Percentiles rank a stretch among this genome's conserved stretches.
These are phyloP conservation scores for Julus scanicus DNA, from an alignment of 2,888 invertebrate species.

Conservation along the genomic window DNA sequence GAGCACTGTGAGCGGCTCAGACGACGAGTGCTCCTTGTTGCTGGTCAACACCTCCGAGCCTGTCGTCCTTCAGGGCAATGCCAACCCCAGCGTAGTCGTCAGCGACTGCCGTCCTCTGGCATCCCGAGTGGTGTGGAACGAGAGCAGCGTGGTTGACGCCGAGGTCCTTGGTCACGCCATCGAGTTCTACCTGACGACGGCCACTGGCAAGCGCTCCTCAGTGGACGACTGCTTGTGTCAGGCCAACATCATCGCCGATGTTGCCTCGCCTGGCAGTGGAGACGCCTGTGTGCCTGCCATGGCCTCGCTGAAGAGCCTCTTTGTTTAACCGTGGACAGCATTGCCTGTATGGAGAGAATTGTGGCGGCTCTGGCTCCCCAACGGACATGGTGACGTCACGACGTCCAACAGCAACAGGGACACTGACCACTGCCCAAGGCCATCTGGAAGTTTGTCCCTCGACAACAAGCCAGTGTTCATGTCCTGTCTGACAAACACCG, in stretches of 20 bases:
- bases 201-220: background rate
- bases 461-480: too few relatives aligned
- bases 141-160: constrained; percentile 57
- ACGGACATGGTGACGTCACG: too few relatives aligned
- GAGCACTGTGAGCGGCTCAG: constrained; percentile 52
- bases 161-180: constrained; percentile 57
- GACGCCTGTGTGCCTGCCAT: constrained; percentile 40
- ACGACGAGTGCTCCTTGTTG: constrained; percentile 53
- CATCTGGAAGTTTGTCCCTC: too few relatives aligned
- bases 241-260: background rate
- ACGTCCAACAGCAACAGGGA: too few relatives aligned
- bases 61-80: background rate
- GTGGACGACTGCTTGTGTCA: background rate
- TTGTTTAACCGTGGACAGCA: constrained; percentile 37
- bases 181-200: constrained; percentile 57
- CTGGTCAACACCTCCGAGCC: constrained; percentile 35
- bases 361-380: too few relatives aligned
- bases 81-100: background rate
- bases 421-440: too few relatives aligned
- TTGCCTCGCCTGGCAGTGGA: background rate
- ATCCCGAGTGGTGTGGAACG: constrained; percentile 57
- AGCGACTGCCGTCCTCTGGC: background rate
- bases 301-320: constrained; percentile 53
- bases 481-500: background rate
- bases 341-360: too few relatives aligned